Percentiles rank a stretch among this genome's conserved stretches.
Evolutionary conservation across 2,113 vertebrate genomes (phyloP).

Genomic region (Empidonax traillii): DNA sequence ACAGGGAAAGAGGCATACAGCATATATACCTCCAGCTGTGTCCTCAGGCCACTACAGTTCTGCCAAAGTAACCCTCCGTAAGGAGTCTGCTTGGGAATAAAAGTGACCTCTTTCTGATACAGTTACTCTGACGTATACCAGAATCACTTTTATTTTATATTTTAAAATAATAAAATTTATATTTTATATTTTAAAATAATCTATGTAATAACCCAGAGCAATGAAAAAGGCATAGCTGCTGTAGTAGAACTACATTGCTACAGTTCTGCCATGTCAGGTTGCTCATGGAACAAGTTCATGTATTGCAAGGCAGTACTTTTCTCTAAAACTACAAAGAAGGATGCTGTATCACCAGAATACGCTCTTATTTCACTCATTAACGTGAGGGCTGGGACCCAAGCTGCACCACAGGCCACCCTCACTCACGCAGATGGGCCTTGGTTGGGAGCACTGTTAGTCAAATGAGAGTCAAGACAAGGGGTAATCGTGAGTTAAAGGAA

Average conservation of each 20-base stretch:
- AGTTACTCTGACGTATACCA: neutral
- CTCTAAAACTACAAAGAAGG: neutral
- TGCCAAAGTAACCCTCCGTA: neutral
- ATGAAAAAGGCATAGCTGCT: neutral
- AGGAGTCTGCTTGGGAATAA: neutral
- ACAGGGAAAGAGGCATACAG: neutral
- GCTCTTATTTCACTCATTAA: neutral
- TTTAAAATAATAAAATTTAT: no score
- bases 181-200: neutral
- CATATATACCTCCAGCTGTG: neutral
- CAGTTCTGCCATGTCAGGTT: neutral
- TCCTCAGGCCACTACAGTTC: neutral
- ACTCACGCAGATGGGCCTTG: fast-evolving
- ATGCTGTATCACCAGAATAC: neutral
- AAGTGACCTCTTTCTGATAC: neutral
- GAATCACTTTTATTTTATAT: neutral
- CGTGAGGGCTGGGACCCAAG: fast-evolving
- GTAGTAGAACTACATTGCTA: neutral
- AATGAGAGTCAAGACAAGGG: neutral
- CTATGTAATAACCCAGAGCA: neutral
- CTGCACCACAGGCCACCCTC: neutral
- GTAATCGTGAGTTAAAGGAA: neutral
- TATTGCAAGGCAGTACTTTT: neutral
- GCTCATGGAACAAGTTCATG: fast-evolving
- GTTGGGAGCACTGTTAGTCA: neutral